Conservation (phyloP, 2,888 invertebrate species). For the Drosophila limbata region DNA sequence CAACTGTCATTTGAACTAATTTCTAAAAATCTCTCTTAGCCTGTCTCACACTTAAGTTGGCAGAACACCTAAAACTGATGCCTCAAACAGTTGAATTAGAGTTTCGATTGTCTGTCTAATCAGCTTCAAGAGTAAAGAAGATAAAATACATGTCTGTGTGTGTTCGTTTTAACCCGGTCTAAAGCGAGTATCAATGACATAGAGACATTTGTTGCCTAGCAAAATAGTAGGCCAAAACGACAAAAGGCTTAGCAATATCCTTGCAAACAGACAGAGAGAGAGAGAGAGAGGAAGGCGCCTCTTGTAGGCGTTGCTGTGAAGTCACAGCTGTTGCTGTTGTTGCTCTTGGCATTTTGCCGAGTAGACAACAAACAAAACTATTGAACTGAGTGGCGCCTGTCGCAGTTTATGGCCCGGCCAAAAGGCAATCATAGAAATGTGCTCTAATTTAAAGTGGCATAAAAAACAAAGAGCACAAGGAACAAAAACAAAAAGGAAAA, state of each 20-base stretch:
- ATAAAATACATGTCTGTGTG: conserved; percentile 27
- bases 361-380: conserved; percentile 77
- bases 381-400: conserved; percentile 75
- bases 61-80: conserved; percentile 16
- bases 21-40: not conserved
- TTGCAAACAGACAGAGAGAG: conserved; percentile 8
- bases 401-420: conserved; percentile 67
- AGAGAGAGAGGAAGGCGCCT: conserved; percentile 13
- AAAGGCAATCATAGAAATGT: conserved; percentile 79
- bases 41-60: not conserved
- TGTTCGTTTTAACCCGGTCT: conserved; percentile 60
- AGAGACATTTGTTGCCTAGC: conserved; percentile 58
- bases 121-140: conserved; percentile 32
- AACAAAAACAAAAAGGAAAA: conserved; percentile 16
- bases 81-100: not conserved
- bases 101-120: conserved; percentile 29
- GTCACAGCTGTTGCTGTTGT: conserved; percentile 46
- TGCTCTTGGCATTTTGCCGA: conserved; percentile 70
- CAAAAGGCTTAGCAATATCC: conserved; percentile 11
- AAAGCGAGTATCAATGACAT: conserved; percentile 48
- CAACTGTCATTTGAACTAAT: not conserved
- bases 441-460: conserved; percentile 77
- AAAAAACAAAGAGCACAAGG: conserved; percentile 47
- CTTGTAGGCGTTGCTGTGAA: conserved; percentile 38
- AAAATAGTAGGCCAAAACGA: conserved; percentile 32